Percentiles rank a stretch among this genome's conserved stretches.
These are phyloP conservation scores for Operophtera brumata DNA, from an alignment of 2,888 invertebrate genomes.

Conservation along the genomic window DNA sequence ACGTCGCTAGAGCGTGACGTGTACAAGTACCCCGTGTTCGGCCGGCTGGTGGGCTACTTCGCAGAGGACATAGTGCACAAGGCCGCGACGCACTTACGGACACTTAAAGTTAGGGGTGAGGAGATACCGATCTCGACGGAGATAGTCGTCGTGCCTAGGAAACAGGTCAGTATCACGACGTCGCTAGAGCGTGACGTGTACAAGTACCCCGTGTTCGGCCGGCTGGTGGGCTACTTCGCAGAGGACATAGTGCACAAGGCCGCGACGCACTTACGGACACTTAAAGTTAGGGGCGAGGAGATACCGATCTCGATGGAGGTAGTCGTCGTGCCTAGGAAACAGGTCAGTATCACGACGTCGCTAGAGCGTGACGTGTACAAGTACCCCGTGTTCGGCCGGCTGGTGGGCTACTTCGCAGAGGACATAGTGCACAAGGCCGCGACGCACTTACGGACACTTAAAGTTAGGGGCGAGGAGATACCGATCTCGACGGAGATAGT, in stretches of 20 bases:
- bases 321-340: constrained; percentile 87
- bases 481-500: constrained; percentile 92
- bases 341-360: too few relatives aligned
- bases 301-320: constrained; percentile 91
- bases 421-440: constrained; percentile 82
- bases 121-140: constrained; percentile 88
- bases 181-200: constrained; percentile 67
- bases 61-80: constrained; percentile 80
- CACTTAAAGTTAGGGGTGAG: constrained; percentile 87
- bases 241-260: constrained; percentile 82
- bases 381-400: constrained; percentile 89
- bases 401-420: constrained; percentile 89
- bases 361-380: constrained; percentile 81
- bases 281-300: constrained; percentile 87
- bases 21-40: constrained; percentile 88
- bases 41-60: constrained; percentile 89
- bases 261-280: constrained; percentile 85
- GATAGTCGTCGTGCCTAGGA: constrained; percentile 89
- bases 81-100: constrained; percentile 86
- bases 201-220: constrained; percentile 89
- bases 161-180: constrained; percentile 66
- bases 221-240: constrained; percentile 89
- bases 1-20: constrained; percentile 60
- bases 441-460: constrained; percentile 87
- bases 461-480: constrained; percentile 85